Percentiles rank a stretch among this genome's conserved stretches.
phyloP scores from a whole-genome alignment of 2,888 invertebrate species.

The Chouioia cunea region DNA sequence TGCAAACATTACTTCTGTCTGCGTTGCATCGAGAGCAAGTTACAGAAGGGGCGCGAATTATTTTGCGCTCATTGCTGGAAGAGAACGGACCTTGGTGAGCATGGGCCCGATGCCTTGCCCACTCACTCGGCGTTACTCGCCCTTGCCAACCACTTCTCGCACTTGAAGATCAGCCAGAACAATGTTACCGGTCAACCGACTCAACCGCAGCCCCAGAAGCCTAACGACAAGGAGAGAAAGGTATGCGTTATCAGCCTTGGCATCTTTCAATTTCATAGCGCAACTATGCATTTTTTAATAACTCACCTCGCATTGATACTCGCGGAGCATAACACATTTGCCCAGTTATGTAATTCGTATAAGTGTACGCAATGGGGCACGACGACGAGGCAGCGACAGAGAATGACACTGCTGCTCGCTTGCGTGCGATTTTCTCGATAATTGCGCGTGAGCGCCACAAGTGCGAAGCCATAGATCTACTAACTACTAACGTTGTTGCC shows the following conservation, averaged over 20 bases:
- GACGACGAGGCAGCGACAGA: too few relatives aligned
- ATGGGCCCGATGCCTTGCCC: slow-evolving; percentile 77
- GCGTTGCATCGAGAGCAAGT: slow-evolving; percentile 78
- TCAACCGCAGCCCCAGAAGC: slow-evolving; percentile 55
- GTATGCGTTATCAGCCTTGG: slow-evolving; percentile 52
- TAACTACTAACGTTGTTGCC: slow-evolving; percentile 49
- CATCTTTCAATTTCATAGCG: slow-evolving; percentile 1
- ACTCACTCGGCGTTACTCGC: slow-evolving; percentile 78
- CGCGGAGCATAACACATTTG: too few relatives aligned
- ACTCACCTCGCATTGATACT: too few relatives aligned
- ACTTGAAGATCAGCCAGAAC: slow-evolving; percentile 71
- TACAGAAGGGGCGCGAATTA: slow-evolving; percentile 78
- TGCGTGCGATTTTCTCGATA: slow-evolving; percentile 15
- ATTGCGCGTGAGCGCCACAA: slow-evolving; percentile 33
- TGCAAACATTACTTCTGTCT: slow-evolving; percentile 85
- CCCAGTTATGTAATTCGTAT: too few relatives aligned
- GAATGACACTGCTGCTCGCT: too few relatives aligned
- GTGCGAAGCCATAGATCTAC: slow-evolving; percentile 54
- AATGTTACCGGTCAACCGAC: slow-evolving; percentile 36
- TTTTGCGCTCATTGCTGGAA: slow-evolving; percentile 83
- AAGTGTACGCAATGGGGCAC: too few relatives aligned
- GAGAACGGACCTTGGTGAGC: slow-evolving; percentile 77
- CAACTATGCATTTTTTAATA: slow-evolving; percentile 8
- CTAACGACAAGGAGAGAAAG: slow-evolving; percentile 69
- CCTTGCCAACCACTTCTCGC: slow-evolving; percentile 75